phyloP scores from a whole-genome alignment of 2,113 vertebrate genomes.

The Clupea harengus region DNA sequence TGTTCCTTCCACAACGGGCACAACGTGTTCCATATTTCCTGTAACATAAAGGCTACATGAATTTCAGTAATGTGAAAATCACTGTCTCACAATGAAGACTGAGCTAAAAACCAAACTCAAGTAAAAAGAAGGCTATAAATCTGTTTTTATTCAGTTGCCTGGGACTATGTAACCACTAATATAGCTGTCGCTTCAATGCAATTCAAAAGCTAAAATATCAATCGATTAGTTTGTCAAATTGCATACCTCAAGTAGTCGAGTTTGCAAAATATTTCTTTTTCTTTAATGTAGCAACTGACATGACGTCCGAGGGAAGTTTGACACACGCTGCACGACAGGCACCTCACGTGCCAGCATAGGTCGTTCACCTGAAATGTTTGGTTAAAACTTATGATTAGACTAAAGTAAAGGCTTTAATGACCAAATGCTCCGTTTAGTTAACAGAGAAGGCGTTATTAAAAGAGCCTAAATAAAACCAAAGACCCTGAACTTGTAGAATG shows the following conservation, averaged over 20 bases:
- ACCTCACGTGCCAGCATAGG: conserved; percentile 96
- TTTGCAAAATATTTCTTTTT: conserved; percentile 98
- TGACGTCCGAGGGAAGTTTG: conserved; percentile 90
- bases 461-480: no score
- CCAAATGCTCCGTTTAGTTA: neutral
- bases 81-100: neutral
- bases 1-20: conserved; percentile 91
- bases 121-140: no score
- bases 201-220: neutral
- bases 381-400: neutral
- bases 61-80: neutral
- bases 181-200: neutral
- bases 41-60: conserved; percentile 19
- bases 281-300: conserved; percentile 96
- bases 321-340: conserved; percentile 96
- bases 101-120: no score
- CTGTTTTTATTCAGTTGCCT: no score
- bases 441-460: neutral
- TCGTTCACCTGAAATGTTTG: conserved; percentile 83
- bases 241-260: conserved; percentile 96
- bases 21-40: conserved; percentile 96
- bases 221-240: no score
- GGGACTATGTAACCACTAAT: neutral
- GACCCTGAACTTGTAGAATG: no score
- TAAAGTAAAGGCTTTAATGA: neutral